phyloP scores from a whole-genome alignment of 2,797 vertebrate species.

The Garrulus glandarius region DNA sequence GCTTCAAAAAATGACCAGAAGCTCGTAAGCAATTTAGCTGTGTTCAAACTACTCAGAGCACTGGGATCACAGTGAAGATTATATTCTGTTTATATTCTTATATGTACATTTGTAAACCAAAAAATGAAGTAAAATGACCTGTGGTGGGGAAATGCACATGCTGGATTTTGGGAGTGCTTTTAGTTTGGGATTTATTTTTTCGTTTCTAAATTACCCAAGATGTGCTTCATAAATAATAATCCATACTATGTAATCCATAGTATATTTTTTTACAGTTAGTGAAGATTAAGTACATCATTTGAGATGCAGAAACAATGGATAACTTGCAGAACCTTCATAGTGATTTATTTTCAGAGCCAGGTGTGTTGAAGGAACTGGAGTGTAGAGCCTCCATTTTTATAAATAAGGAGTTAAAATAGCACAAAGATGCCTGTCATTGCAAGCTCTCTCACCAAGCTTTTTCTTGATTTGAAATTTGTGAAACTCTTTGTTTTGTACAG shows the following conservation, averaged over 20 bases:
- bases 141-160: background rate
- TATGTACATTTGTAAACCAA: background rate
- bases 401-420: background rate
- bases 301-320: background rate
- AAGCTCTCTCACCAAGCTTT: background rate
- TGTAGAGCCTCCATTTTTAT: background rate
- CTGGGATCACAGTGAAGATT: background rate
- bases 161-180: background rate
- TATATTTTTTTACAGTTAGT: background rate
- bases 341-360: background rate
- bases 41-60: background rate
- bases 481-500: conserved; percentile 73
- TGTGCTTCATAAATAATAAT: background rate
- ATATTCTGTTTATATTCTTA: background rate
- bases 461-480: background rate
- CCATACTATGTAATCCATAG: background rate
- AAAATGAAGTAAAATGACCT: background rate
- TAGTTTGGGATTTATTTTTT: background rate
- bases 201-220: background rate
- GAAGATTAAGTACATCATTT: background rate
- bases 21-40: background rate
- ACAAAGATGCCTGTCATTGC: background rate
- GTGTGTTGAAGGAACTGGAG: background rate
- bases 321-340: background rate
- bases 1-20: background rate